These are phyloP conservation scores for Anarhynchus alexandrinus DNA, from an alignment of 2,113 vertebrate species.

Conservation along the genomic window DNA sequence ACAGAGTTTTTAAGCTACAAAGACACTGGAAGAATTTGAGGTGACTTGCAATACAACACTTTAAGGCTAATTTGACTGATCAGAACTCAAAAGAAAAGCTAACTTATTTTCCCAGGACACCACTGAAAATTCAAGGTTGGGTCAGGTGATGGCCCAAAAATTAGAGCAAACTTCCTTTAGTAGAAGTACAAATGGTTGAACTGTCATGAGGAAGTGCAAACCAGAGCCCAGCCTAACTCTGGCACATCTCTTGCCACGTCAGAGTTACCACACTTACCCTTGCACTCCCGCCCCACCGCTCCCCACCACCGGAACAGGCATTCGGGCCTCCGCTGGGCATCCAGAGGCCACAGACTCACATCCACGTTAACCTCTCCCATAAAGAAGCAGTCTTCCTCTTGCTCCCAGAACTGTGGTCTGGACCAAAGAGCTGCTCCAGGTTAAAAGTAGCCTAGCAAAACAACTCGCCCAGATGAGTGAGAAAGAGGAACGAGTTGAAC, in stretches of 20 bases:
- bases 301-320: neutral
- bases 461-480: neutral
- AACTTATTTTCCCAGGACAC: neutral
- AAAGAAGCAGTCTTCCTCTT: neutral
- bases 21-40: neutral
- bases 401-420: neutral
- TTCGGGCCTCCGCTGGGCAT: neutral
- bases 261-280: too few species aligned
- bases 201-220: neutral
- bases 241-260: neutral
- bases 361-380: neutral
- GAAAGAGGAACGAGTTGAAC: neutral
- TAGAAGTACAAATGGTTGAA: neutral
- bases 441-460: neutral
- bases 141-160: neutral
- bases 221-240: neutral
- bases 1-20: neutral
- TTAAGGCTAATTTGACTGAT: neutral
- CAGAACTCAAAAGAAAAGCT: neutral
- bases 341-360: neutral
- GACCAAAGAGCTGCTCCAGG: neutral
- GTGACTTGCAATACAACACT: neutral
- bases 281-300: neutral
- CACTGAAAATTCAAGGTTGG: neutral
- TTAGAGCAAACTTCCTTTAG: neutral